phyloP scores from a whole-genome alignment of 1,140 invertebrate species.

The Lethrus apterus region DNA sequence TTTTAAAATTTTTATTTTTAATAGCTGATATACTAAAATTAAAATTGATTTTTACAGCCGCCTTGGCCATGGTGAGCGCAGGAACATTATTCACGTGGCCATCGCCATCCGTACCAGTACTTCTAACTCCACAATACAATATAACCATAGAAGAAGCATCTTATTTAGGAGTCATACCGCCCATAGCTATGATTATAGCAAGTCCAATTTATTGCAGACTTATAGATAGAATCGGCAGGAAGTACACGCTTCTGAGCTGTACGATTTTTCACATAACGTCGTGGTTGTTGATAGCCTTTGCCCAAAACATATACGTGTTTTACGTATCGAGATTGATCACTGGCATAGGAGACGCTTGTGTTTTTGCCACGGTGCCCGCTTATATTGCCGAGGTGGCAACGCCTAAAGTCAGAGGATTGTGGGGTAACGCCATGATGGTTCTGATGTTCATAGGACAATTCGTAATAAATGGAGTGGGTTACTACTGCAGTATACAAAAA shows the following conservation, averaged over 20 bases:
- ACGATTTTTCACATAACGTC: conserved; percentile 12
- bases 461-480: conserved; percentile 6
- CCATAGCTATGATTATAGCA: conserved; percentile 17
- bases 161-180: conserved; percentile 18
- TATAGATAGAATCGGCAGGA: conserved; percentile 27
- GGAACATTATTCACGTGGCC: conserved; percentile 5
- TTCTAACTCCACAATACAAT: not conserved
- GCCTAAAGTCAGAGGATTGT: conserved; percentile 17
- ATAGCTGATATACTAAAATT: not conserved
- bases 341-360: conserved; percentile 14
- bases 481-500: not conserved
- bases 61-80: not conserved
- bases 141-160: conserved; percentile 20
- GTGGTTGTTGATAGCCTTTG: conserved; percentile 18
- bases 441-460: conserved; percentile 12
- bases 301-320: conserved; percentile 26
- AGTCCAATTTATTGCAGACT: conserved; percentile 18
- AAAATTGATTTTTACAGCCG: not conserved
- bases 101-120: conserved; percentile 12
- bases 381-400: conserved; percentile 21
- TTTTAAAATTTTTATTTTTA: not conserved
- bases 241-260: conserved; percentile 16
- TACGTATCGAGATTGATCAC: conserved; percentile 28
- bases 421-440: conserved; percentile 13
- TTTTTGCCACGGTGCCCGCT: conserved; percentile 7